phyloP scores from a whole-genome alignment of 2,113 vertebrate species.

The Hippoglossus stenolepis region DNA sequence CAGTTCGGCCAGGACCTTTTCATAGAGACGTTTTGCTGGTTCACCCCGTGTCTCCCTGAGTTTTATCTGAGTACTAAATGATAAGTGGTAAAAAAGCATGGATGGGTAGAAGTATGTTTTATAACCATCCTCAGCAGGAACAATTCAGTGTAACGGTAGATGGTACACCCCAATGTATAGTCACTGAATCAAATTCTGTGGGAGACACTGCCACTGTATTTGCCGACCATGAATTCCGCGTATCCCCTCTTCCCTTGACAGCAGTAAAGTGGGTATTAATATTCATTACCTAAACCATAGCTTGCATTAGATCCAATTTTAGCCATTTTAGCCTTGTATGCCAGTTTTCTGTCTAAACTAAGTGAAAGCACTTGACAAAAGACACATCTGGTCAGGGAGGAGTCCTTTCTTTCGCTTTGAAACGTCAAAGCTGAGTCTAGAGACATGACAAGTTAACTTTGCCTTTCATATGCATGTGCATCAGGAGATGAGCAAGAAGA shows the following conservation, averaged over 20 bases:
- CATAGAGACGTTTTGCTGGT: too few relatives aligned
- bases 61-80: too few relatives aligned
- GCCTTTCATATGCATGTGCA: slow-evolving; percentile 18
- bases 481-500: background rate
- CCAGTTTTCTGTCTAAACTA: slow-evolving; percentile 69
- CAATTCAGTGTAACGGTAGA: too few relatives aligned
- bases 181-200: background rate
- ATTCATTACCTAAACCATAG: slow-evolving; percentile 71
- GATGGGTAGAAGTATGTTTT: too few relatives aligned
- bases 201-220: slow-evolving; percentile 1
- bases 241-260: slow-evolving; percentile 43
- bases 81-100: too few relatives aligned
- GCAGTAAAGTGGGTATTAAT: slow-evolving; percentile 71
- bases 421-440: slow-evolving; percentile 29
- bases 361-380: slow-evolving; percentile 71
- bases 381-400: slow-evolving; percentile 61
- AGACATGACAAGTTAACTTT: slow-evolving; percentile 20
- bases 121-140: too few relatives aligned
- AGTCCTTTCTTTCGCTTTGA: slow-evolving; percentile 50
- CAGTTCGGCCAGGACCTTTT: too few relatives aligned
- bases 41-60: too few relatives aligned
- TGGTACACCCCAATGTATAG: background rate
- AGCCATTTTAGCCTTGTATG: slow-evolving; percentile 43
- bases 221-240: slow-evolving; percentile 42
- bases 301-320: slow-evolving; percentile 62